phyloP scores from a whole-genome alignment of 1,140 invertebrate species.

The Temnothorax curvispinosus region DNA sequence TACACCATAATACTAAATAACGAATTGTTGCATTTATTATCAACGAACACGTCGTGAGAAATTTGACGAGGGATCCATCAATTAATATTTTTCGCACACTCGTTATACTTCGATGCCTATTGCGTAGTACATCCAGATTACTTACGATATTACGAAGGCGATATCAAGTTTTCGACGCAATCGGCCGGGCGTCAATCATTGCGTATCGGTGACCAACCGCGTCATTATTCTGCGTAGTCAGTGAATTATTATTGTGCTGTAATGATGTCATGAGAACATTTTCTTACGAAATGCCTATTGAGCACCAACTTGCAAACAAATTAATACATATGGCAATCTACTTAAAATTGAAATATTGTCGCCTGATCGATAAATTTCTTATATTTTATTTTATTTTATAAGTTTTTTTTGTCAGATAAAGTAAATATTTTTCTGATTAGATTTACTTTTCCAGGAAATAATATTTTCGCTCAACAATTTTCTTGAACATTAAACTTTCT shows the following conservation, averaged over 20 bases:
- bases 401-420: not conserved
- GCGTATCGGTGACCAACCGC: not conserved
- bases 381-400: not conserved
- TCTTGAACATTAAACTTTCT: not conserved
- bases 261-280: constrained; percentile 57
- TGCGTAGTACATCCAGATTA: not conserved
- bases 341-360: not conserved
- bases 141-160: constrained; percentile 13
- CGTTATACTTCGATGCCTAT: not conserved
- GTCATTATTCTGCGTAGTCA: constrained; percentile 59
- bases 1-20: not conserved
- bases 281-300: constrained; percentile 52
- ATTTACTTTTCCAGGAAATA: not conserved
- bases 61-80: not conserved
- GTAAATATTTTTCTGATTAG: not conserved
- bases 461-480: not conserved
- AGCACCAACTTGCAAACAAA: not conserved
- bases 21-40: not conserved
- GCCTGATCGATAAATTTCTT: not conserved
- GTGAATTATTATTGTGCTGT: constrained; percentile 62
- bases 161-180: constrained; percentile 26
- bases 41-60: not conserved
- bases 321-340: not conserved
- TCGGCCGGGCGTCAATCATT: not conserved
- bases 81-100: not conserved